phyloP scores from a whole-genome alignment of 2,888 invertebrate genomes.

The Chrysopilus asiliformis region DNA sequence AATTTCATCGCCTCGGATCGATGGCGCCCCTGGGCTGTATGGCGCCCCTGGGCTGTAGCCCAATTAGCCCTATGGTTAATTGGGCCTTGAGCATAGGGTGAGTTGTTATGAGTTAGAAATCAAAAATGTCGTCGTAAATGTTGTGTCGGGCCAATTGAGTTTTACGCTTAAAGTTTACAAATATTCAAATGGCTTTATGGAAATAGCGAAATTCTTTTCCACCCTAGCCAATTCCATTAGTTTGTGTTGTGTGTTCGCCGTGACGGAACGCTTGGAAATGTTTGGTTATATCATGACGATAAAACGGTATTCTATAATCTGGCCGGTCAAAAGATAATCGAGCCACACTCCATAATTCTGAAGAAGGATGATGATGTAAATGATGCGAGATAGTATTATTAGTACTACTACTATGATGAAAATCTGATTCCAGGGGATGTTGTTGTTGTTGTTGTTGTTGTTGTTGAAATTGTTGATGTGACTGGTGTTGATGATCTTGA shows the following conservation, averaged over 20 bases:
- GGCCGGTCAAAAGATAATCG: slow-evolving; percentile 13
- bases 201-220: no score
- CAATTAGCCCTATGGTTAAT: no score
- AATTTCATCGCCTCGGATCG: no score
- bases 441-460: neutral
- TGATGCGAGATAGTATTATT: neutral
- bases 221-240: slow-evolving; percentile 10
- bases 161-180: no score
- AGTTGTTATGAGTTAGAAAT: no score
- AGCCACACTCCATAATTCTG: slow-evolving; percentile 13
- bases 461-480: neutral
- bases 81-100: no score
- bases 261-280: slow-evolving; percentile 13
- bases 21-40: no score
- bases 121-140: no score
- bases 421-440: neutral
- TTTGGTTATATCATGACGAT: slow-evolving; percentile 11
- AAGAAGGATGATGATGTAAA: neutral
- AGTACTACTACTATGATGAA: neutral
- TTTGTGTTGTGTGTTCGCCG: slow-evolving; percentile 7
- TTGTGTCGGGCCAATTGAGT: no score
- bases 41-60: no score
- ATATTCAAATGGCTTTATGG: no score
- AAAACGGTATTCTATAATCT: slow-evolving; percentile 9
- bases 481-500: neutral